Base-by-base conservation (phyloP, 2,113 vertebrate genomes). In the Deroptyus accipitrinus region DNA sequence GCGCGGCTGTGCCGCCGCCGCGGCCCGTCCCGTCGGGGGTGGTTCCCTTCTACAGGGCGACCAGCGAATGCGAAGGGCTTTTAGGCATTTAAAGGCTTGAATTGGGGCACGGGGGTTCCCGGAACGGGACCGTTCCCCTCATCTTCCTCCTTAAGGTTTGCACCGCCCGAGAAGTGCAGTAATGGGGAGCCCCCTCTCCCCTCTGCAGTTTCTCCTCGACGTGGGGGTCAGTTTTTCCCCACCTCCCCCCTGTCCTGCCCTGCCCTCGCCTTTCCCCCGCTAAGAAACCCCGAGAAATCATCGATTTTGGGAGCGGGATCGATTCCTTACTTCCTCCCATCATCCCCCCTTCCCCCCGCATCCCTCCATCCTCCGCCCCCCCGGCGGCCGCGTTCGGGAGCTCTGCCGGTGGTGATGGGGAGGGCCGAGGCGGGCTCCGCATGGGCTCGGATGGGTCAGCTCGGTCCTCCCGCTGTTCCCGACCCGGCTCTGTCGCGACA, bases 281-380 rank as follows among this genome's bases (percentile, higher is more conserved):
- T 59, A n/a, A 23, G 55, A 59, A n/a, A 59, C 13, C 55, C 20
- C 57, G 46, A 96, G 96, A 94, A 97, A 97, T 88, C 96, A 97
- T 97, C 95, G 97, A 97, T 96, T 93, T 94, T 93, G 90, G 95
- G 86, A 96, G 92, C 44, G 63, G 85, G 89, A 96, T 91, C 74
- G 90, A 95, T 95, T 94, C 35, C 85, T 46, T 33, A 13, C 42
- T 44, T 24, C 46, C 57, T 12, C 15, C 41, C 35, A 59, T 59
- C 72, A n/a, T 57, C 31, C 35, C 33, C 22, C 30, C 13, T 44
- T 44, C 8, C 25, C 7, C 9, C 25, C 10, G 9, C 57, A 22
- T 59, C 52, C 11, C 42, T 62, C 42, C 46, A 13, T 30, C 72
- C 72, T 18, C 35, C 9, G 7, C 24, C 22, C 57, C 44, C 27